Evolutionary conservation across 2,113 vertebrate genomes (phyloP).

Genomic region (Semnornis frantzii): DNA sequence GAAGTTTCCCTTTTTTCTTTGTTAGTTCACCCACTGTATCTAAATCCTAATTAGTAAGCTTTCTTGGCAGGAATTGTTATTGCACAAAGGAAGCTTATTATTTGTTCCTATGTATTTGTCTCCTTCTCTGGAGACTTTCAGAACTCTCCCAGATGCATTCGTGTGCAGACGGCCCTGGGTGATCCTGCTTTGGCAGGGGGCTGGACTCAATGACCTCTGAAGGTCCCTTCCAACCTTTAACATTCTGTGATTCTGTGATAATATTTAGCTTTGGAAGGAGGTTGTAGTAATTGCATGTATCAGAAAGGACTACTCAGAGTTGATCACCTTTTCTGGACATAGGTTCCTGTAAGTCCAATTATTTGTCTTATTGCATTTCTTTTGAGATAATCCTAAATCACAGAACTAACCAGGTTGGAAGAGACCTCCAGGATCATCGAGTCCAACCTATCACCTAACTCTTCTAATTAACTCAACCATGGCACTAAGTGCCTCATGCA

Average conservation of each 20-base stretch:
- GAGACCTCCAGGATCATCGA: no score
- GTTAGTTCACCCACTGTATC: neutral
- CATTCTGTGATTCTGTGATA: neutral
- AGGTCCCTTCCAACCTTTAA: no score
- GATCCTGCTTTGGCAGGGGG: no score
- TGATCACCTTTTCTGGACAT: neutral
- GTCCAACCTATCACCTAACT: no score
- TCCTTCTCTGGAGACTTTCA: no score
- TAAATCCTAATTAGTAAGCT: neutral
- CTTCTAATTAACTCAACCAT: no score
- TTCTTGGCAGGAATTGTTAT: neutral
- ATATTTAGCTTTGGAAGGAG: neutral
- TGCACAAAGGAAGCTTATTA: neutral
- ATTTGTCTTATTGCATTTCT: neutral
- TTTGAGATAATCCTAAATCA: neutral
- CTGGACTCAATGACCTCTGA: no score
- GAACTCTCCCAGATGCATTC: no score
- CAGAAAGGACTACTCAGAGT: neutral
- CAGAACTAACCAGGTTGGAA: no score
- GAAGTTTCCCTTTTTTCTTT: neutral
- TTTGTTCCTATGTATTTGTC: neutral
- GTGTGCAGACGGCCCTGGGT: no score
- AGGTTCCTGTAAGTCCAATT: neutral
- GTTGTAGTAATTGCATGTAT: neutral
- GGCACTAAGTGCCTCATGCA: no score